phyloP scores from a whole-genome alignment of 37 sponge, comb jelly and placozoan species.

The Crambe crambe region DNA sequence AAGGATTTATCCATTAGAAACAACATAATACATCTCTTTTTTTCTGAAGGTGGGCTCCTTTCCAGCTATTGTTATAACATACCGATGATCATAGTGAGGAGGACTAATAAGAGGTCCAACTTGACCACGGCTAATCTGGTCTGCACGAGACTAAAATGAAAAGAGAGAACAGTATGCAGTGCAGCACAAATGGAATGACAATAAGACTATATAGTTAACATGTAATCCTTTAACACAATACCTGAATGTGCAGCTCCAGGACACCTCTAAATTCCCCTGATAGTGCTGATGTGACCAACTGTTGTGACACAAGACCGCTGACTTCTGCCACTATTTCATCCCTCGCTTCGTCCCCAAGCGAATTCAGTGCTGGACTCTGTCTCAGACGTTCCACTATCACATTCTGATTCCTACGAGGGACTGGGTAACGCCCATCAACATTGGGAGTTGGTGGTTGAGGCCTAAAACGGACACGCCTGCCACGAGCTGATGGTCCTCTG shows the following conservation, averaged over 20 bases:
- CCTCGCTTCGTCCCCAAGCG: constrained; percentile 38
- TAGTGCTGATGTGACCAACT: constrained; percentile 79
- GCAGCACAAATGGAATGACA: too few species aligned
- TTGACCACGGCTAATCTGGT: constrained; percentile 1
- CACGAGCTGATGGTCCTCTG: not conserved
- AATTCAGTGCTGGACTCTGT: constrained; percentile 61
- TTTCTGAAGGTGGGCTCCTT: too few species aligned
- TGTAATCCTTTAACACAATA: constrained; percentile 18
- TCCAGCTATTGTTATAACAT: not conserved
- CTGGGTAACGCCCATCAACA: constrained; percentile 39
- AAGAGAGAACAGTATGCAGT: too few species aligned
- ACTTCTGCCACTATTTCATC: constrained; percentile 82
- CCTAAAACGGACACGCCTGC: not conserved
- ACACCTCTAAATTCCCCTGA: constrained; percentile 84
- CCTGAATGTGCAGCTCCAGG: constrained; percentile 86
- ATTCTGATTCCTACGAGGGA: constrained; percentile 59
- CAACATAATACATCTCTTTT: not conserved
- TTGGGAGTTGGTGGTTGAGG: not conserved
- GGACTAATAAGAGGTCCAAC: not conserved
- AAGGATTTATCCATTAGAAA: too few species aligned
- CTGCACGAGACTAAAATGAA: not conserved
- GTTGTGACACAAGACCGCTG: constrained; percentile 67
- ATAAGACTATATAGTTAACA: too few species aligned
- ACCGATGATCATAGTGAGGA: not conserved
- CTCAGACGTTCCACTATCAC: constrained; percentile 40